Evolutionary conservation across 2,113 vertebrate genomes (phyloP).

Genomic region (Emberiza fucata): DNA sequence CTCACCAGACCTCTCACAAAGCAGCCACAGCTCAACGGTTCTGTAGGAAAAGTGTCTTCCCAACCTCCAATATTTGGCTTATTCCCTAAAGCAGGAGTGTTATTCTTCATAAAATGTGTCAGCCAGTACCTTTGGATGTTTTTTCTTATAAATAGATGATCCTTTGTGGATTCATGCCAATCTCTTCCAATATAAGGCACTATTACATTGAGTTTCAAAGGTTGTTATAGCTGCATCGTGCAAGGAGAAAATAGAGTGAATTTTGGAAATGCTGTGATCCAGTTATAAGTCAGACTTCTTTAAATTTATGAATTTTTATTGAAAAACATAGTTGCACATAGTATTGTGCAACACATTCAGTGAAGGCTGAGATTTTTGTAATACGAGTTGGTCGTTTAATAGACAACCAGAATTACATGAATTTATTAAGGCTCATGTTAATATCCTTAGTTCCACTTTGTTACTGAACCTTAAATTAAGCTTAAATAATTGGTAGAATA

Average conservation of each 20-base stretch:
- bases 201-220: neutral
- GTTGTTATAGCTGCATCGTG: neutral
- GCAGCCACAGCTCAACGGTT: neutral
- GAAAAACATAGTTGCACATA: neutral
- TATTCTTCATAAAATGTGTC: constrained; percentile 24
- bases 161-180: neutral
- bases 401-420: neutral
- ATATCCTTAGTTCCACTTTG: neutral
- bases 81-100: neutral
- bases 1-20: neutral
- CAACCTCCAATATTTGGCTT: neutral
- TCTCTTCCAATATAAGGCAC: neutral
- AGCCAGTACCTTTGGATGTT: neutral
- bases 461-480: neutral
- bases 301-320: neutral
- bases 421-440: neutral
- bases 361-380: neutral
- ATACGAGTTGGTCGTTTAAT: neutral
- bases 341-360: neutral
- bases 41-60: neutral
- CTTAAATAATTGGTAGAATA: neutral
- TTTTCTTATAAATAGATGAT: constrained; percentile 15
- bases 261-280: neutral
- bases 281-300: neutral
- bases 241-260: neutral